Conservation (phyloP, 2,888 invertebrate genomes). For the Caenorhabditis drosophilae region DNA sequence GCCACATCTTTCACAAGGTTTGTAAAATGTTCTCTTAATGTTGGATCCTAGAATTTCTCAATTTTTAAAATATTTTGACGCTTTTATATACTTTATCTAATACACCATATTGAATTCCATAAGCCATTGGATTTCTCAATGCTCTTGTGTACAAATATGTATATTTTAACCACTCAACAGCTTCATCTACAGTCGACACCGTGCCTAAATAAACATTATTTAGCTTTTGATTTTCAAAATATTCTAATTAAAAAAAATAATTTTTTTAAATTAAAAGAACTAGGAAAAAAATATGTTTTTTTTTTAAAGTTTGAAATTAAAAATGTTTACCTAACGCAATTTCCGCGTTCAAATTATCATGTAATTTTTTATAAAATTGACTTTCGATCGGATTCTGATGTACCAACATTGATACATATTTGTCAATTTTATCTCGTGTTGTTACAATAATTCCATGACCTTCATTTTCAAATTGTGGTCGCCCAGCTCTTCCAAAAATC, state of each 20-base stretch:
- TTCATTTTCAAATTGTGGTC: conserved; percentile 89
- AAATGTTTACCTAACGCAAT: conserved; percentile 73
- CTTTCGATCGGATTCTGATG: conserved; percentile 98
- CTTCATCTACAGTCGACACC: conserved; percentile 91
- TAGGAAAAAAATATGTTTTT: neutral
- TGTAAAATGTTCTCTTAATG: conserved; percentile 80
- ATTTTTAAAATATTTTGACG: neutral
- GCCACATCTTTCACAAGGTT: conserved; percentile 83
- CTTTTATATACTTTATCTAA: conserved; percentile 65
- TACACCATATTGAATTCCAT: conserved; percentile 76
- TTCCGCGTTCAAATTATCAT: conserved; percentile 98
- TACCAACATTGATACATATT: conserved; percentile 87
- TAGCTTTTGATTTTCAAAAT: neutral
- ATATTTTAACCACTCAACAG: conserved; percentile 95
- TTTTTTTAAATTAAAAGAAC: too few species aligned
- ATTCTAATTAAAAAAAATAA: neutral
- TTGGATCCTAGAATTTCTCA: conserved; percentile 75
- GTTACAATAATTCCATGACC: conserved; percentile 85
- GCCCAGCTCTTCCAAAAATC: conserved; percentile 91
- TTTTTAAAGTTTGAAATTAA: neutral
- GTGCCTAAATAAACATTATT: too few species aligned
- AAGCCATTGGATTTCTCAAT: conserved; percentile 84
- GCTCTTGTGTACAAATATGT: conserved; percentile 94
- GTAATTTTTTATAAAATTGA: conserved; percentile 87
- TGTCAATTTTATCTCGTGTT: conserved; percentile 85